Conservation (phyloP, 53 echinoderm and acorn worm genomes). For the Astropecten irregularis region DNA sequence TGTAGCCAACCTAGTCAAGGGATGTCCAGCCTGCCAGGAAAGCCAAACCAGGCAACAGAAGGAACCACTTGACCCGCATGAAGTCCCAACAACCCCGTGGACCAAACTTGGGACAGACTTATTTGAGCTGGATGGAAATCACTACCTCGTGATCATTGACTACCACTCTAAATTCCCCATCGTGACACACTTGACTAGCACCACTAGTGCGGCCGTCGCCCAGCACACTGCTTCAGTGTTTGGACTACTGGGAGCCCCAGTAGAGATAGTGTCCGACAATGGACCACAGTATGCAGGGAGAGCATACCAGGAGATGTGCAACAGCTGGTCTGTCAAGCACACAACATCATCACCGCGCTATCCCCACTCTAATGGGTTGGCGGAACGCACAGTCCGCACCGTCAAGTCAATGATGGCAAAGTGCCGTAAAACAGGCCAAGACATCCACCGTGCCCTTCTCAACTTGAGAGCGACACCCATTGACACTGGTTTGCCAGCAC, state of each 20-base stretch:
- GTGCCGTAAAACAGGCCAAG: slow-evolving; percentile 60
- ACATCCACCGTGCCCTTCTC: slow-evolving; percentile 44
- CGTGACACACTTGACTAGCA: slow-evolving; percentile 15
- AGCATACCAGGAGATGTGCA: slow-evolving; percentile 64
- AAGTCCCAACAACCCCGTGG: slow-evolving; percentile 29
- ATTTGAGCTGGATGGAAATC: slow-evolving; percentile 14
- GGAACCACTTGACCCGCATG: slow-evolving; percentile 26
- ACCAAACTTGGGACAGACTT: slow-evolving; percentile 21
- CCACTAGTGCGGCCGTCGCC: slow-evolving; percentile 23
- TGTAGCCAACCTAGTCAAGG: neutral
- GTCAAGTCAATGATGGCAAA: slow-evolving; percentile 62
- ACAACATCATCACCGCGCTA: slow-evolving; percentile 71
- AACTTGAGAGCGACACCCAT: slow-evolving; percentile 57
- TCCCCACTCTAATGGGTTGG: slow-evolving; percentile 66
- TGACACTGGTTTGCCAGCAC: slow-evolving; percentile 64
- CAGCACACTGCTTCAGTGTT: neutral
- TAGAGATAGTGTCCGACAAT: slow-evolving; percentile 68
- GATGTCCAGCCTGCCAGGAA: slow-evolving; percentile 39
- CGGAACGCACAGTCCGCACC: no score
- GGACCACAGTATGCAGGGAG: slow-evolving; percentile 64
- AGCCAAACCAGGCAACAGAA: slow-evolving; percentile 1
- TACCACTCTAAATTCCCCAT: slow-evolving; percentile 39
- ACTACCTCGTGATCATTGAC: slow-evolving; percentile 22
- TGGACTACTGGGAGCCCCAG: slow-evolving; percentile 48
- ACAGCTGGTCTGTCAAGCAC: slow-evolving; percentile 61